Evolutionary conservation across 2,797 vertebrate species (phyloP).

Genomic region (Sus cebifrons): DNA sequence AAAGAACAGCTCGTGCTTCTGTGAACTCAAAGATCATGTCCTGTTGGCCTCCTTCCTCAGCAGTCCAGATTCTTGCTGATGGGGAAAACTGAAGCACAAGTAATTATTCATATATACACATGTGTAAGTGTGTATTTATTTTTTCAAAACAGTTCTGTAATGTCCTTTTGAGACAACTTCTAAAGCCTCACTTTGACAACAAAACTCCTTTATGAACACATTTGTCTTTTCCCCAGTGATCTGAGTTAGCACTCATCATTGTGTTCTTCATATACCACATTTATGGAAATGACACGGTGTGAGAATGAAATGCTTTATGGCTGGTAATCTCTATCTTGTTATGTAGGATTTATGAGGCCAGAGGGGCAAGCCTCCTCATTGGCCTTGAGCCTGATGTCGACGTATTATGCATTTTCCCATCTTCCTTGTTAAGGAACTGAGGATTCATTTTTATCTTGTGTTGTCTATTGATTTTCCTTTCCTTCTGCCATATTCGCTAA

Average conservation of each 20-base stretch:
- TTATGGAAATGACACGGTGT: constrained; percentile 71
- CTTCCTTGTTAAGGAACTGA: constrained; percentile 44
- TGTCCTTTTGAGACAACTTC: constrained; percentile 65
- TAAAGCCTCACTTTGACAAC: constrained; percentile 54
- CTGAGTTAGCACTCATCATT: constrained; percentile 64
- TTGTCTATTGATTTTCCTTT: constrained; percentile 63
- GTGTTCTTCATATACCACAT: constrained; percentile 40
- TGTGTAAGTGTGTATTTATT: not conserved
- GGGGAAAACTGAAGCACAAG: not conserved
- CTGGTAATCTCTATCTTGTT: constrained; percentile 79
- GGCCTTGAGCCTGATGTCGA: not conserved
- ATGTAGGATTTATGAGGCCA: constrained; percentile 69
- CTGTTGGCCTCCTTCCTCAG: constrained; percentile 30
- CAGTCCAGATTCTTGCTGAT: constrained; percentile 36
- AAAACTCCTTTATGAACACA: constrained; percentile 65
- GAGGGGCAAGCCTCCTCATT: constrained; percentile 7
- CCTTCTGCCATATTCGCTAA: constrained; percentile 28
- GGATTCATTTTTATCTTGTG: constrained; percentile 59
- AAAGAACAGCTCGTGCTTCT: not conserved
- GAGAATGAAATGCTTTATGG: constrained; percentile 79
- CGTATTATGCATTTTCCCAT: not conserved
- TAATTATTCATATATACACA: too few species aligned
- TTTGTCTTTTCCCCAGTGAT: constrained; percentile 38
- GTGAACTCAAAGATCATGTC: not conserved
- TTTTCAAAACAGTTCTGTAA: constrained; percentile 3